Evolutionary conservation across 2,888 invertebrate species (phyloP), one percentile per base, ranked within the genome.

Genomic region (Hetaerina titia): DNA sequence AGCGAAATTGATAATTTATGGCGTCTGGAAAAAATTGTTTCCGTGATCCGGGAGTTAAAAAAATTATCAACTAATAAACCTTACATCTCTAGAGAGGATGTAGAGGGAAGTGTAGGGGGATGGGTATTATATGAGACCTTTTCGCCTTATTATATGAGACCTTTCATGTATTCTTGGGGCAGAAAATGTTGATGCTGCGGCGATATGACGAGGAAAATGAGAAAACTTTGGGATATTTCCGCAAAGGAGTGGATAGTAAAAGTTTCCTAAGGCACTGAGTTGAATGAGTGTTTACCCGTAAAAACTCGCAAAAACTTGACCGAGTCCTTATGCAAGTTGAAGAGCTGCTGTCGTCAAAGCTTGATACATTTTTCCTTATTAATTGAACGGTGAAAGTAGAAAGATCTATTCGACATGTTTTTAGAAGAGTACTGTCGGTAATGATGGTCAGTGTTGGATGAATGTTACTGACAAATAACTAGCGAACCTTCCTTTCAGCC

Each of bases 211-310:
- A 69, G n/a, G 69, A 69, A 69, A 69, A 69, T 69, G 69, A 69
- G 69, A 69, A 69, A 69, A 69, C 69, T 69, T 69, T 69, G 19
- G n/a, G n/a, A n/a, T 69, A 69, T 69, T n/a, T 69, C n/a, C n/a
- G n/a, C n/a, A 7, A 5, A n/a, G 69, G n/a, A 69, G 9, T 6
- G 69, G n/a, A n/a, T 69, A 69, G 69, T 69, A 69, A 69, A 69
- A 69, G 69, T 69, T 69, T 45, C 69, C 69, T n/a, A 5, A 22
- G 69, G 22, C 69, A 69, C n/a, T 19, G 9, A n/a, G 69, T 69
- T 69, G 69, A 22, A 60, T 15, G n/a, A 22, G 69, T 69, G 69
- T 69, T 22, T 69, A 69, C 69, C 69, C 17, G 69, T 6, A 69
- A 22, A 22, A 69, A 19, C 64, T 64, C 69, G 22, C n/a, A 69